phyloP scores from a whole-genome alignment of 2,888 invertebrate species.

The Lumbricus terrestris region DNA sequence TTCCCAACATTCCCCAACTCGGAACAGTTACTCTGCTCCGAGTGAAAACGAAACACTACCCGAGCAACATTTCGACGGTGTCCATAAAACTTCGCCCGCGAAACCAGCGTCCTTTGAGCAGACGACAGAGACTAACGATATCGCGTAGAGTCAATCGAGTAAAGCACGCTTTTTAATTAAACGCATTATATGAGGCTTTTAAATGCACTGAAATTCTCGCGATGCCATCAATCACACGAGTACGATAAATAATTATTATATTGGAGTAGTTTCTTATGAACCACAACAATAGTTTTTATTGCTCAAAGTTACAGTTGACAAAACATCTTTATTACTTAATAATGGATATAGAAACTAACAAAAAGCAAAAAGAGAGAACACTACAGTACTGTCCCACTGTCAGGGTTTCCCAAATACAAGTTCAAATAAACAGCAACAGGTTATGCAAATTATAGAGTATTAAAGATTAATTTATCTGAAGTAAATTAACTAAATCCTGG shows the following conservation, averaged over 20 bases:
- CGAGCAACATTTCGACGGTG: not conserved
- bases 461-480: too few species aligned
- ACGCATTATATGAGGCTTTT: not conserved
- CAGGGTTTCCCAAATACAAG: too few species aligned
- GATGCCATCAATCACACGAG: not conserved
- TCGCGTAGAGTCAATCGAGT: not conserved
- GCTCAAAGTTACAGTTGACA: too few species aligned
- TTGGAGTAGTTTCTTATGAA: not conserved
- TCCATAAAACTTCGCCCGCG: not conserved
- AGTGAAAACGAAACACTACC: not conserved
- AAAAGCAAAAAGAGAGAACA: too few species aligned
- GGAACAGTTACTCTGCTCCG: not conserved
- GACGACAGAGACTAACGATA: not conserved
- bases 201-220: not conserved
- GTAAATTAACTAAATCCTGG: too few species aligned
- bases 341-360: too few species aligned
- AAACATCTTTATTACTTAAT: too few species aligned
- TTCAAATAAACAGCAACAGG: too few species aligned
- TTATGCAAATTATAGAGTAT: too few species aligned
- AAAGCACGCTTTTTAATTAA: not conserved
- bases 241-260: too few species aligned
- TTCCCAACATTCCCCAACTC: constrained; percentile 75
- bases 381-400: too few species aligned
- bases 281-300: too few species aligned
- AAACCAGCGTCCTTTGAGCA: not conserved